phyloP scores from a whole-genome alignment of 2,888 invertebrate genomes.

The Plemyria rubiginata region DNA sequence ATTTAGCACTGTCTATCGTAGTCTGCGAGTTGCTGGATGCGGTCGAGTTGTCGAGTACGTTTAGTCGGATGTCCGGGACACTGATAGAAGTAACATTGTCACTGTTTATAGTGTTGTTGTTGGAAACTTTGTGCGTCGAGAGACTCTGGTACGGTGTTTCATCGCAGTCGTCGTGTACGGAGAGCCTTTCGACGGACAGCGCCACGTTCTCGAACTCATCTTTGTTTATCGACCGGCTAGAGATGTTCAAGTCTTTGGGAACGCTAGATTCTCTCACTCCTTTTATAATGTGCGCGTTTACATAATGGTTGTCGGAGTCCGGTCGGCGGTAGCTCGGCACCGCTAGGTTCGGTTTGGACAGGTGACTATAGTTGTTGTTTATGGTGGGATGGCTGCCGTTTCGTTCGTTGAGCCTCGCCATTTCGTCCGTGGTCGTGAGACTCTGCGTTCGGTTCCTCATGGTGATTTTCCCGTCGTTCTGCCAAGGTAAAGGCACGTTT shows the following conservation, averaged over 20 bases:
- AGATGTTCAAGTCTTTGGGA: constrained; percentile 63
- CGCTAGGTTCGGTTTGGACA: constrained; percentile 47
- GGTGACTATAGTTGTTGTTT: constrained; percentile 59
- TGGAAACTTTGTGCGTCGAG: constrained; percentile 69
- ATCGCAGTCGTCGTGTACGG: constrained; percentile 68
- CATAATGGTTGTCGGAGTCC: constrained; percentile 70
- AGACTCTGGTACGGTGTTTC: constrained; percentile 79
- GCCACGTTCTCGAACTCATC: constrained; percentile 65
- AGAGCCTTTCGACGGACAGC: constrained; percentile 63
- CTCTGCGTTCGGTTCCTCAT: constrained; percentile 86
- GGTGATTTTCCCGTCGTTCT: constrained; percentile 62
- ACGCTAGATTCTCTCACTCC: constrained; percentile 72
- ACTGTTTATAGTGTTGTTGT: constrained; percentile 63
- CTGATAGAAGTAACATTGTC: constrained; percentile 76
- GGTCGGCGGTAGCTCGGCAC: constrained; percentile 53
- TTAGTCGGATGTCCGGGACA: constrained; percentile 50
- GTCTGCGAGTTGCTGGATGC: constrained; percentile 44
- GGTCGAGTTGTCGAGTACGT: constrained; percentile 39
- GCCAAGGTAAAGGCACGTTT: constrained; percentile 90
- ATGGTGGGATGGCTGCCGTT: constrained; percentile 70
- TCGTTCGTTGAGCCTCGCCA: constrained; percentile 73
- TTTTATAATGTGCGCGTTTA: constrained; percentile 78
- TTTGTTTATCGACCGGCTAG: constrained; percentile 58
- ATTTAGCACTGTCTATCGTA: constrained; percentile 58
- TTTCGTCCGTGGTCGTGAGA: constrained; percentile 89